Base-by-base conservation (phyloP, 2,888 invertebrate species). In the Adelphocoris suturalis region DNA sequence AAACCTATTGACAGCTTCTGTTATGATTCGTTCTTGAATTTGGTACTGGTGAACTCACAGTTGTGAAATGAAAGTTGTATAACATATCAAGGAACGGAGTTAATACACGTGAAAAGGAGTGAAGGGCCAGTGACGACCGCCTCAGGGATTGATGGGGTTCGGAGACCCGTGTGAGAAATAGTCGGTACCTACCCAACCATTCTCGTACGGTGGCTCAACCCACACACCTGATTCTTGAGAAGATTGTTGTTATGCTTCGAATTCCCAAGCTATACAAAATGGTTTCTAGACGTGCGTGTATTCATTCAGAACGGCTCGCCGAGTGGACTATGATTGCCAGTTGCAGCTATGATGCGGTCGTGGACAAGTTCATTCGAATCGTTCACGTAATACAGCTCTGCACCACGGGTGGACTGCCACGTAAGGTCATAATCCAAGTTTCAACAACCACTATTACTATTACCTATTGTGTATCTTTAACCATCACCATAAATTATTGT, bases 151-250 rank as follows among this genome's bases (percentile, higher is more conserved):
- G 68, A 23, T 68, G 68, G 68, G 68, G 19, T 19, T 19, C 68
- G 68, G 27, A 27, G 68, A 23, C 68, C 68, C 68, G 68, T 68
- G 68, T 68, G 68, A 13, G 68, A 68, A 68, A 68, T 23, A 23
- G 19, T 23, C 37, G 37, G 19, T 23, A 12, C 61, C 7, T 61
- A 19, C 68, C 23, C 68, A 23, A 23, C 12, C 1, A 23, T 2
- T 23, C 19, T 68, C 23, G 68, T 27, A 11, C 9, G 68, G 68
- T 27, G 68, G 19, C 68, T 19, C 23, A 13, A 68, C 23, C 12
- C 12, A 12, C 37, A 68, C n/a, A 68, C 68, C 23, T 23, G 68
- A 68, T 23, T 68, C 23, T 23, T 23, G 23, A 68, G 11, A 68
- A 19, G 68, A 68, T 68, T 68, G 68, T 19, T 68, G 23, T 68